A percentile compares a stretch with the other conserved stretches of the same genome.
phyloP scores from a whole-genome alignment of 2,888 invertebrate genomes.

The Pseudococcus jackbeardsleyi region DNA sequence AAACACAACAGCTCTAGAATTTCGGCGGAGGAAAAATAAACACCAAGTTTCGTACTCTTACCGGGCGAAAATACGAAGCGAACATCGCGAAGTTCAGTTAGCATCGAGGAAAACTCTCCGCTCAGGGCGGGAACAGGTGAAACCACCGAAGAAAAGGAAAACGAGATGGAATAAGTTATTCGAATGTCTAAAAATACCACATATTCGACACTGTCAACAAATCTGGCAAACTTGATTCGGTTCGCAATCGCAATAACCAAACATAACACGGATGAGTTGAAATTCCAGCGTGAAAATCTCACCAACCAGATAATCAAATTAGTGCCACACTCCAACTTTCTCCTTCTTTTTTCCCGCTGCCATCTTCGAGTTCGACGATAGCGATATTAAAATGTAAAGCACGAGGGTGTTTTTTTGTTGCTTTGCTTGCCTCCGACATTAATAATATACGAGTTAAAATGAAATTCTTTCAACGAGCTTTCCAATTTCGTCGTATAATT shows the following conservation, averaged over 20 bases:
- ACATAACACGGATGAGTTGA: background rate
- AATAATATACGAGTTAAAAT: conserved; percentile 40
- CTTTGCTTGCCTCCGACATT: background rate
- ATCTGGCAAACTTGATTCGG: conserved; percentile 36
- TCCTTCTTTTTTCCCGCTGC: background rate
- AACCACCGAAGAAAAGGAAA: background rate
- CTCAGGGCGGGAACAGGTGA: no score
- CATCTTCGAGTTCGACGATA: background rate
- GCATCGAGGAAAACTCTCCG: no score
- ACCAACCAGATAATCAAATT: conserved; percentile 39
- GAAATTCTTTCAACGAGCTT: conserved; percentile 34
- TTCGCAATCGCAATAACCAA: background rate
- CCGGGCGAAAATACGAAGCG: no score
- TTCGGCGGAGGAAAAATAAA: no score
- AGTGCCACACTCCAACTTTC: conserved; percentile 5
- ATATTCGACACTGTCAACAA: conserved; percentile 13
- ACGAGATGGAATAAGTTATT: background rate
- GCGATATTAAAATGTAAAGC: conserved; percentile 21
- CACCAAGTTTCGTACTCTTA: no score
- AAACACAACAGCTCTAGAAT: no score
- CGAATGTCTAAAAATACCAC: background rate
- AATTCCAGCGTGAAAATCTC: conserved; percentile 11
- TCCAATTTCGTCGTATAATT: conserved; percentile 9
- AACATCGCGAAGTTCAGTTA: no score
- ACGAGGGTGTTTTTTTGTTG: background rate